Base-by-base conservation (phyloP, 2,888 invertebrate species). In the Cerastoderma edule region DNA sequence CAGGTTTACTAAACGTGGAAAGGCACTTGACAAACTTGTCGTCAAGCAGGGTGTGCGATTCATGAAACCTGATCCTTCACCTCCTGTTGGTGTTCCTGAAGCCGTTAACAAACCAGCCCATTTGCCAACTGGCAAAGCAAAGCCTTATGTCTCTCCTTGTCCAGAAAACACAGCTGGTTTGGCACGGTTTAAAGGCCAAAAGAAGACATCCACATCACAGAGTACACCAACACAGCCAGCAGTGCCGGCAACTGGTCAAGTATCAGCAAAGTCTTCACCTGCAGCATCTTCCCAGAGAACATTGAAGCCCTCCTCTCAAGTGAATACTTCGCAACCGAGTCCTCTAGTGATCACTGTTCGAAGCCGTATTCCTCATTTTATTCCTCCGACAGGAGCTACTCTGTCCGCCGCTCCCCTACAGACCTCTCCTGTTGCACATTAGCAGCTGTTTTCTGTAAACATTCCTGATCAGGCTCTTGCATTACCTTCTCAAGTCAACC, bases 41-140 rank as follows among this genome's bases (percentile, higher is more conserved):
- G 63, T 63, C 22, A 63, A 33, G n/a, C 63, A 63, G 63, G 63
- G 63, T 60, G 63, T 39, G 63, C 63, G 63, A 24, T 63, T 63
- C 39, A 39, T 63, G 35, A 3, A 63, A n/a, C 63, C 63, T 22
- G 4, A 33, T 39, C 32, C n/a, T 39, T 39, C 63, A 19, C 33
- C 63, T 39, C 24, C 39, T 33, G 27, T 24, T 4, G 63, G 39
- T 24, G 35, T 63, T 63, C 63, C 63, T 33, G 63, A 33, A 63
- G 39, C 63, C 39, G 39, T 35, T 63, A 27, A 63, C 33, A 63
- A 63, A 63, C 63, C 63, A n/a, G n/a, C n/a, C n/a, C n/a, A n/a
- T n/a, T n/a, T n/a, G n/a, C n/a, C n/a, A n/a, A n/a, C n/a, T n/a
- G n/a, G n/a, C n/a, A n/a, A n/a, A n/a, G n/a, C n/a, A n/a, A n/a